Base-by-base conservation (phyloP, 2,797 vertebrate species). In the Ambastaia sidthimunki region DNA sequence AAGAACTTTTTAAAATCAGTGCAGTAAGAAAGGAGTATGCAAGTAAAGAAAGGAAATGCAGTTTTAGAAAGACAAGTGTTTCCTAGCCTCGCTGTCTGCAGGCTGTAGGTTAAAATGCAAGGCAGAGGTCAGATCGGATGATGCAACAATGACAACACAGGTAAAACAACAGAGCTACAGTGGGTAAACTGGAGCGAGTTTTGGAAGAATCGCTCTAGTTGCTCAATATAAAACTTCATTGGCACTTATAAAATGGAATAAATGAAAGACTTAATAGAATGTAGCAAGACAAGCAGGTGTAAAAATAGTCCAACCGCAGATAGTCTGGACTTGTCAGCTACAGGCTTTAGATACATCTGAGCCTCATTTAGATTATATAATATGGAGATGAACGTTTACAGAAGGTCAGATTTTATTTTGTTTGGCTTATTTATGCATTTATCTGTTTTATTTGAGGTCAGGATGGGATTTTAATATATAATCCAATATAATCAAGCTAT, bases 191-290 rank as follows among this genome's bases (percentile, higher is more conserved):
- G 18, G 23, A 78, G 41, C 7, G 23, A 9, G 2, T 41, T 70
- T 52, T 10, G 44, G 48, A 41, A 72, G 41, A 48, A 60, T 44
- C 2, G 28, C 2, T 74, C 18, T 52, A 52, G 44, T 54, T 34
- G 3, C 28, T 25, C 4, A 65, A 21, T 6, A 71, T 37, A 44
- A 34, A 75, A 57, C 18, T 68, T 79, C 50, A 76, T 15, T 11
- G 76, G 37, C 9, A 70, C 44, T 72, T 79, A 71, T 25, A 70
- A 76, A 57, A 54, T 67, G 10, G 1, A 76, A 68, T 54, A 50
- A 50, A 44, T 28, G 55, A 37, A 47, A 59, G 44, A 82, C 80
- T 82, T 69, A 66, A 28, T 80, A 71, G 18, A 54, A 72, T 50
- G 44, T 28, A 82, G 44, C 52, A 31, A 48, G 21, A 18, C 54